These are phyloP conservation scores for Nycticebus coucang DNA, from an alignment of 2,113 vertebrate genomes.

Conservation along the genomic window DNA sequence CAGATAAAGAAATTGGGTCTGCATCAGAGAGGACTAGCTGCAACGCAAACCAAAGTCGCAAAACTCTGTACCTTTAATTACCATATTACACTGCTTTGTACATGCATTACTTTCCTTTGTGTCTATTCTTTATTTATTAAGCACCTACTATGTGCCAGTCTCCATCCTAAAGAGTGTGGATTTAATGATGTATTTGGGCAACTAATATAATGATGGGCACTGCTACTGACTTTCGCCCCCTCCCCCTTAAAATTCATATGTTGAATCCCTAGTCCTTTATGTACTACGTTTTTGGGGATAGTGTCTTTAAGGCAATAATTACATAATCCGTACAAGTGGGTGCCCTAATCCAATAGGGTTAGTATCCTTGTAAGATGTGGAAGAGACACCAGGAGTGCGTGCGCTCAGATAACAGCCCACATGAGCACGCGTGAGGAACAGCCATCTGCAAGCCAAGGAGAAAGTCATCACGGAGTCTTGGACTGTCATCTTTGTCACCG, in stretches of 20 bases:
- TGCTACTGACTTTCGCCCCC: background rate
- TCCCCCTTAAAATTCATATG: background rate
- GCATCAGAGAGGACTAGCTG: background rate
- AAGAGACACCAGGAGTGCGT: background rate
- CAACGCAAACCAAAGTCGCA: background rate
- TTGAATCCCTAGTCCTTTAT: background rate
- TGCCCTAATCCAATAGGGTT: background rate
- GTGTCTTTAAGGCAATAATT: background rate
- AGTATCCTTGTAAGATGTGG: background rate
- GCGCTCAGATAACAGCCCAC: background rate
- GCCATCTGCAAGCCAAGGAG: background rate
- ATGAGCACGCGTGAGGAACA: background rate
- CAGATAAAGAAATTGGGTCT: background rate
- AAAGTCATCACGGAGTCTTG: background rate
- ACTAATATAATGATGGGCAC: background rate
- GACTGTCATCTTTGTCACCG: background rate
- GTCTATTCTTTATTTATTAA: slow-evolving; percentile 20
- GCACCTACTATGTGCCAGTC: background rate
- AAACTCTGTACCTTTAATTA: background rate
- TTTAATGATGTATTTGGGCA: background rate
- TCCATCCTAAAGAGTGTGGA: background rate
- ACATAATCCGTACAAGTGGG: background rate
- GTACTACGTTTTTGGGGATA: background rate
- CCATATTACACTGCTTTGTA: background rate
- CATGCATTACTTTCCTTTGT: background rate